phyloP scores from a whole-genome alignment of 1,140 invertebrate species.

The Cryptotermes secundus region DNA sequence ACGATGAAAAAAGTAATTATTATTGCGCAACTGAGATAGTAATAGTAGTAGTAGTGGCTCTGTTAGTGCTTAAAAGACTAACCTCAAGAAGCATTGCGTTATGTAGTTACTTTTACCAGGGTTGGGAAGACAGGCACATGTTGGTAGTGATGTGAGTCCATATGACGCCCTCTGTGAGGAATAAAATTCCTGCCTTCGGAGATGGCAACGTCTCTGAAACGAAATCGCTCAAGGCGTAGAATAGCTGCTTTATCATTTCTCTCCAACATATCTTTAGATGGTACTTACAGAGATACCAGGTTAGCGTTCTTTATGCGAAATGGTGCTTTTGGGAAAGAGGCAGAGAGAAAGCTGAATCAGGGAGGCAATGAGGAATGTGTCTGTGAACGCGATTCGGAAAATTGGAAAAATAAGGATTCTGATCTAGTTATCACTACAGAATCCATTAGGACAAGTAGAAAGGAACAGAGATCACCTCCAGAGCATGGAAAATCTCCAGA shows the following conservation, averaged over 20 bases:
- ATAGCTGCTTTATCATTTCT: constrained; percentile 88
- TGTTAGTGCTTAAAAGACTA: too few relatives aligned
- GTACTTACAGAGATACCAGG: constrained; percentile 82
- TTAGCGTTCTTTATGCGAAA: constrained; percentile 58
- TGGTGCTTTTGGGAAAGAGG: constrained; percentile 41
- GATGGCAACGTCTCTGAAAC: constrained; percentile 47
- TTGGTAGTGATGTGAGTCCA: too few relatives aligned
- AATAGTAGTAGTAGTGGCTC: too few relatives aligned
- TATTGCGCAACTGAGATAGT: too few relatives aligned
- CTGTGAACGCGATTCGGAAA: neutral
- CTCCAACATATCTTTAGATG: constrained; percentile 92
- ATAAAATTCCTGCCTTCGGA: neutral
- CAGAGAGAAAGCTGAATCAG: neutral
- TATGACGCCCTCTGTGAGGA: too few relatives aligned
- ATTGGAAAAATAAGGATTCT: neutral
- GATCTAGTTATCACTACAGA: neutral
- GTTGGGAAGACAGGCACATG: too few relatives aligned
- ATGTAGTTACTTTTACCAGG: too few relatives aligned
- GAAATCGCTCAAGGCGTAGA: constrained; percentile 65
- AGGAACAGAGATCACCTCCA: neutral
- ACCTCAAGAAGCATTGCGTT: too few relatives aligned
- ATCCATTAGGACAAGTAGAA: neutral
- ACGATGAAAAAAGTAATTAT: too few relatives aligned
- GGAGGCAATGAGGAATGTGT: constrained; percentile 18
- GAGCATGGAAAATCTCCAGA: constrained; percentile 27